These are phyloP conservation scores for Piaya cayana DNA, from an alignment of 2,113 vertebrate genomes.

Conservation along the genomic window DNA sequence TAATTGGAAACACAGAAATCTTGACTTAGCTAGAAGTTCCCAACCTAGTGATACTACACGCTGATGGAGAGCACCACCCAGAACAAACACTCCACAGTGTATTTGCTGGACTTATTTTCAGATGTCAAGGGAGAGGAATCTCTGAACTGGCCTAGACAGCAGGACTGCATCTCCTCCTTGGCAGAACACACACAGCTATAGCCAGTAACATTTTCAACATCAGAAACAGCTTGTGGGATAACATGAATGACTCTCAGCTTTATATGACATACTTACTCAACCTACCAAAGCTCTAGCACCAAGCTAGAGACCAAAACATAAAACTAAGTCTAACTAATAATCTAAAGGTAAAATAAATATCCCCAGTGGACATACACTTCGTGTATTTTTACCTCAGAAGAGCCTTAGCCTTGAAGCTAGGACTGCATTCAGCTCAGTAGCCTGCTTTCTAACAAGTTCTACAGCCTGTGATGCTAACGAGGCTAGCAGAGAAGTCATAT, in stretches of 20 bases:
- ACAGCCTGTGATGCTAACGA: background rate
- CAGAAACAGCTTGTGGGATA: background rate
- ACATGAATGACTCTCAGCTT: background rate
- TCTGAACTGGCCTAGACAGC: background rate
- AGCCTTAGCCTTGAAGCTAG: background rate
- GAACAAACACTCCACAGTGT: background rate
- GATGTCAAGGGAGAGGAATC: background rate
- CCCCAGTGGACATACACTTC: background rate
- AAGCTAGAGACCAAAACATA: background rate
- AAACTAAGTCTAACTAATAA: background rate
- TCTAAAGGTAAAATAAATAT: background rate
- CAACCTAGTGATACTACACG: background rate
- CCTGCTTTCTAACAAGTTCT: background rate
- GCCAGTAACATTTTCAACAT: background rate
- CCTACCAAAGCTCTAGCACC: background rate
- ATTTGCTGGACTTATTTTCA: background rate
- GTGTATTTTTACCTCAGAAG: background rate
- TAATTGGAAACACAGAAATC: background rate
- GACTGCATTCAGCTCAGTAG: background rate
- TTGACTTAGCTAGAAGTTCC: background rate
- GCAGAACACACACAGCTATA: background rate
- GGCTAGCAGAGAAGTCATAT: background rate
- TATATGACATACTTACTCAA: background rate
- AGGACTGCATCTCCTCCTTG: background rate
- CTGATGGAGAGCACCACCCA: background rate